A percentile compares a stretch with the other conserved stretches of the same genome.
Evolutionary conservation across 2,797 vertebrate genomes (phyloP).

Genomic region (Stomatorhinus walkeri): DNA sequence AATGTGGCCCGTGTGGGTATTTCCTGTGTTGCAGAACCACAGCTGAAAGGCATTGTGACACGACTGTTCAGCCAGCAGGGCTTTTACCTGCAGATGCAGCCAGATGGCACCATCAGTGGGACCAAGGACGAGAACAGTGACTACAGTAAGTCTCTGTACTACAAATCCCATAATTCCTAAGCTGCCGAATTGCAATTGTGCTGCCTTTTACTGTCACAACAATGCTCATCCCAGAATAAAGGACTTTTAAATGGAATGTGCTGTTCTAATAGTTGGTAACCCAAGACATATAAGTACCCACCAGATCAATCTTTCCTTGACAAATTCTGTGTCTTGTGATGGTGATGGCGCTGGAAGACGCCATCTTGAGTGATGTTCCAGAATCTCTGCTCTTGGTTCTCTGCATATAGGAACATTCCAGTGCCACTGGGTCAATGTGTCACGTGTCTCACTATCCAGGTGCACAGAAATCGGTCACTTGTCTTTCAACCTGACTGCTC

Average conservation of each 20-base stretch:
- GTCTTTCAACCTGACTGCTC: neutral
- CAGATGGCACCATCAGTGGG: constrained; percentile 82
- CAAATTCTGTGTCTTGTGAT: neutral
- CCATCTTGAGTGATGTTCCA: neutral
- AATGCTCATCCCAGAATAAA: neutral
- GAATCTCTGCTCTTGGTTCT: neutral
- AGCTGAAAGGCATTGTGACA: constrained; percentile 98
- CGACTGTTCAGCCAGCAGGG: constrained; percentile 96
- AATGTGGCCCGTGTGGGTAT: neutral
- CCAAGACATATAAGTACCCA: neutral
- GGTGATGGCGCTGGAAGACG: neutral
- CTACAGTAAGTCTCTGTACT: constrained; percentile 76
- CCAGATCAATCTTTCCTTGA: neutral
- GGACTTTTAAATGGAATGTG: neutral
- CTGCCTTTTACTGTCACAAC: neutral
- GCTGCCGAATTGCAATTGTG: neutral
- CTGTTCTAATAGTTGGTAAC: neutral
- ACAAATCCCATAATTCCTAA: neutral
- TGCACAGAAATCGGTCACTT: neutral
- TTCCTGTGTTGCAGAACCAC: constrained; percentile 73
- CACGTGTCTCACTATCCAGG: neutral
- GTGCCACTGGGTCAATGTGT: neutral
- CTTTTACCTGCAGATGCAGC: constrained; percentile 93
- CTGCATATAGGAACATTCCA: neutral
- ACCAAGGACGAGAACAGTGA: constrained; percentile 97